Conservation (phyloP, 2,888 invertebrate species). For the Nasonia oneida region DNA sequence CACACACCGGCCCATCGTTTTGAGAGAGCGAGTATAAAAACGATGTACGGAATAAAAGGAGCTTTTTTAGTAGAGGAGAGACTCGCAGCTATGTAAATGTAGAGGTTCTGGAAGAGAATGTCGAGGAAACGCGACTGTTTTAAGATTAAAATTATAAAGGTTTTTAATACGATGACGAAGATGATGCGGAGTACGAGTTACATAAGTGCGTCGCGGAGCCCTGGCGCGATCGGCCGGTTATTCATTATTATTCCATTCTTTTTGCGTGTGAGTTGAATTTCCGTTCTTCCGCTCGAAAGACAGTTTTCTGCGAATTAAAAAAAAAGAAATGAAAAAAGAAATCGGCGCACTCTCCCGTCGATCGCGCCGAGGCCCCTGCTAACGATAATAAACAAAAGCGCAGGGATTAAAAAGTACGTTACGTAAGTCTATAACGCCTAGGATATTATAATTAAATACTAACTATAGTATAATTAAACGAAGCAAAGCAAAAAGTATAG, state of each 20-base stretch:
- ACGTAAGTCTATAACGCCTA: constrained; percentile 34
- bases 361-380: constrained; percentile 17
- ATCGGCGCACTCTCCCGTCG: neutral
- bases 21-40: constrained; percentile 20
- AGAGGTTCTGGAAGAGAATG: neutral
- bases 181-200: neutral
- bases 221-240: constrained; percentile 24
- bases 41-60: neutral
- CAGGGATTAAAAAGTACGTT: constrained; percentile 53
- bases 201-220: neutral
- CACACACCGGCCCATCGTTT: neutral
- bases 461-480: neutral
- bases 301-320: neutral
- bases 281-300: too few relatives aligned
- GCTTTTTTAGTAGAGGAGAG: too few relatives aligned
- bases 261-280: neutral
- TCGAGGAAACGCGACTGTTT: constrained; percentile 41
- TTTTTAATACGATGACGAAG: neutral
- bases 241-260: constrained; percentile 5
- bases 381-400: constrained; percentile 43
- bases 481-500: neutral
- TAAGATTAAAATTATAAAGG: constrained; percentile 32
- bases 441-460: neutral
- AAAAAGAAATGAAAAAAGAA: neutral
- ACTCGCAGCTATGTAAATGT: neutral